Evolutionary conservation across 2,888 invertebrate species (phyloP), one percentile per base, ranked within the genome.

Genomic region (Drosophila mulleri): DNA sequence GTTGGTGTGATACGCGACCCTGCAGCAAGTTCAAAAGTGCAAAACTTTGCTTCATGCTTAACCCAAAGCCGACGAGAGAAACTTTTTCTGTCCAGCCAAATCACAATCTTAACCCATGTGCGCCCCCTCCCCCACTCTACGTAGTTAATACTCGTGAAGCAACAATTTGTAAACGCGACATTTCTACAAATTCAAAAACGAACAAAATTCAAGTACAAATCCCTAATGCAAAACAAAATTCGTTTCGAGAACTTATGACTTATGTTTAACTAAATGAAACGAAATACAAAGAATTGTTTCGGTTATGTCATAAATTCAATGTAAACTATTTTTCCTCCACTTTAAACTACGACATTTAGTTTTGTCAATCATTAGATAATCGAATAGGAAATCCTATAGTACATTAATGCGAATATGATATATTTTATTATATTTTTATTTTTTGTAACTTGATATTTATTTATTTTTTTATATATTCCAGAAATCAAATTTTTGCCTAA

Each of bases 11-110:
- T 47, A 53, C 42, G 35, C 78, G 67, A 75, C 75, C 80, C 75
- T 72, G 82, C 72, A 75, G 80, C 82, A 89, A 89, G 88, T 87
- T 90, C 82, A 88, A 89, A 89, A 88, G 89, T 90, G 85, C 72
- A 80, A 78, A 83, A 80, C 76, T 74, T 76, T 64, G 47, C 60
- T 76, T 82, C 72, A 84, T 75, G 81, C 81, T 75, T 72, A 84
- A 65, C 82, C 79, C 69, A 72, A 62, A 64, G 26, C 57, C 42
- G 52, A 52, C 53, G 53, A 66, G 57, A 39, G 60, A 58, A 66
- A 67, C 47, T 75, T 75, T 75, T 71, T 44, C 37, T 64, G 53
- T 53, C 60, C 57, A 44, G 45, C 57, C 71, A 48, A 63, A 58
- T 42, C 62, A 59, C 65, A 47, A 53, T 45, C 42, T 71, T 78